Evolutionary conservation across 2,797 vertebrate species (phyloP), one percentile per base, ranked within the genome.

Genomic region (Poeciliopsis turneri): DNA sequence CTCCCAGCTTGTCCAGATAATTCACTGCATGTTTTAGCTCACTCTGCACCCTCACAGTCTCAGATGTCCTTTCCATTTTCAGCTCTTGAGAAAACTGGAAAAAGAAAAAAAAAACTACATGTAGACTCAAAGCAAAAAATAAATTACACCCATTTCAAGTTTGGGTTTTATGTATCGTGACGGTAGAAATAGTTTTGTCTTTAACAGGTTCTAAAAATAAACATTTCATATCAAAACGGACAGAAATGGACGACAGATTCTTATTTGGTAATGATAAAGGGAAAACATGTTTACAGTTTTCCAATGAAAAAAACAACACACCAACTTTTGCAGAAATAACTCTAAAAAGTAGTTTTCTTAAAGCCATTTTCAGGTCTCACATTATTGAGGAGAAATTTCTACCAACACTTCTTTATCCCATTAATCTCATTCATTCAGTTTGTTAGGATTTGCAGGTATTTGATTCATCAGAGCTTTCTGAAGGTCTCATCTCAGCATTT

Each of bases 51-150:
- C 87, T 90, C 25, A 95, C 1, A 0, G 77, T 41, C 39, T 88
- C 91, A 16, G 82, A 4, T 4, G 76, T 87, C 81, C 79, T 93
- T 78, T 88, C 73, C 61, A 96, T 89, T 7, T 57, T 93, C 78
- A 95, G 64, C 59, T 95, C 95, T 82, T 96, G 92, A 8, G 57
- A 92, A 7, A 96, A 74, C 96, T 96, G 90, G 51, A 82, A 87
- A 81, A 9, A 12, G 30, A 18, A 47, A 45, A 64, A 7, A 23
- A 36, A 33, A 68, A 39, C 8, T 66, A 43, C 20, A 41, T 12
- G 10, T 68, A 69, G 5, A 25, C 2, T 69, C 10, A 25, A 1
- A 4, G 23, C 33, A 25, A 25, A 43, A 41, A 43, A 13, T 11
- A n/a, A 68, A 69, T 10, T 6, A 41, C 10, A 23, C 36, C 64